These are phyloP conservation scores for Caenorhabditis remanei DNA, from an alignment of 1,140 invertebrate genomes.

Conservation along the genomic window DNA sequence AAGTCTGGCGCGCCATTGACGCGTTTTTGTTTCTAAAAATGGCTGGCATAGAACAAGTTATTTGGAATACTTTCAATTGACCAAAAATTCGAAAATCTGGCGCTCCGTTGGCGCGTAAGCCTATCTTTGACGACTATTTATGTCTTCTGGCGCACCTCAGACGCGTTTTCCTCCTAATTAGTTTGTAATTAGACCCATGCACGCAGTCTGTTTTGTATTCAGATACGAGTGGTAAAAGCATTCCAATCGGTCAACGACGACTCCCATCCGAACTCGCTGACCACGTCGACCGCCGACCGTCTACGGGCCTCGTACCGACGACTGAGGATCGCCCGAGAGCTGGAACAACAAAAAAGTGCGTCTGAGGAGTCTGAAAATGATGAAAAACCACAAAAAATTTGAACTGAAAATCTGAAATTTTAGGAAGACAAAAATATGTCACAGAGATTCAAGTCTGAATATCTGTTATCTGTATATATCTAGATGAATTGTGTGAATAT, in stretches of 20 bases:
- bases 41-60: too few species aligned
- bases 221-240: slow-evolving; percentile 69
- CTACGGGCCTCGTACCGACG: slow-evolving; percentile 65
- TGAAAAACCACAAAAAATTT: background rate
- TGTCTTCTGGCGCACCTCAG: background rate
- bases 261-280: slow-evolving; percentile 66
- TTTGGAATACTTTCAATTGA: too few species aligned
- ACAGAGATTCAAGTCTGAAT: background rate
- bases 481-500: background rate
- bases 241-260: slow-evolving; percentile 64
- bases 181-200: background rate
- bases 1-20: too few species aligned
- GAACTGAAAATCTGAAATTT: background rate
- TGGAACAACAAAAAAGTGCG: slow-evolving; percentile 69
- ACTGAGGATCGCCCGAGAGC: slow-evolving; percentile 64
- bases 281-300: slow-evolving; percentile 67
- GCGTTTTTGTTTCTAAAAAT: too few species aligned
- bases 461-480: background rate
- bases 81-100: too few species aligned
- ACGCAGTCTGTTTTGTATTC: slow-evolving; percentile 55
- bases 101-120: too few species aligned
- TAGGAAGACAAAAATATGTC: background rate
- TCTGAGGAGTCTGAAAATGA: slow-evolving; percentile 32
- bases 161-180: background rate
- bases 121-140: too few species aligned